Conservation (phyloP, 2,113 vertebrate genomes). For the Rhinolophus ferrumequinum region DNA sequence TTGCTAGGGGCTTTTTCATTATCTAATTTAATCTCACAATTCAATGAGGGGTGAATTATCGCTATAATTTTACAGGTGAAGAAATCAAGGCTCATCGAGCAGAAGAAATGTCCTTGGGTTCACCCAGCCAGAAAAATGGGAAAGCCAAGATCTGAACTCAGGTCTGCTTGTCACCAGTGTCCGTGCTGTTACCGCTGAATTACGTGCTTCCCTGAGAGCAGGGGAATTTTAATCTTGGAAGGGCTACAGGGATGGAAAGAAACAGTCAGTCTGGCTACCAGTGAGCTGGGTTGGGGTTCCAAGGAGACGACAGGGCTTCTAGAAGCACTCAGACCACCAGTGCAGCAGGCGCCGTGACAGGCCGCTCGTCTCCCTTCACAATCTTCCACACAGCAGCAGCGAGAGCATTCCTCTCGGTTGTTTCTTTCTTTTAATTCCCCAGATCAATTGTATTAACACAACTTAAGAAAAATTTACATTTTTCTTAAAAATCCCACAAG, state of each 20-base stretch:
- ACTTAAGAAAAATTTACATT: background rate
- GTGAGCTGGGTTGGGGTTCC: background rate
- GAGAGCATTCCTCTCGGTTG: background rate
- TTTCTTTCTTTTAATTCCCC: background rate
- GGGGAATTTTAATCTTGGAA: background rate
- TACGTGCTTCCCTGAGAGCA: background rate
- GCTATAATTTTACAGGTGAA: background rate
- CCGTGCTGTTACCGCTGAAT: background rate
- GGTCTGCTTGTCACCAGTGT: background rate
- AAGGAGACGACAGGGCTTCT: background rate
- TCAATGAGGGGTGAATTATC: background rate
- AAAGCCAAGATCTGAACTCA: background rate
- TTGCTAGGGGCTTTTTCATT: background rate
- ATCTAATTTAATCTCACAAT: background rate
- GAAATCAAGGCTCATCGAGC: background rate
- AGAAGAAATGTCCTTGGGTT: background rate
- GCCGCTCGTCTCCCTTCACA: background rate
- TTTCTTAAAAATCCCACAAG: conserved; percentile 31
- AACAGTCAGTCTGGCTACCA: background rate
- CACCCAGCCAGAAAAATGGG: background rate
- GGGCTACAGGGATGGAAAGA: background rate
- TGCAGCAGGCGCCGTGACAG: background rate
- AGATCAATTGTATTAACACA: background rate
- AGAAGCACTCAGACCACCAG: background rate
- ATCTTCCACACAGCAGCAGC: background rate